phyloP scores from a whole-genome alignment of 2,888 invertebrate species.

The Dolichomitus sp. region DNA sequence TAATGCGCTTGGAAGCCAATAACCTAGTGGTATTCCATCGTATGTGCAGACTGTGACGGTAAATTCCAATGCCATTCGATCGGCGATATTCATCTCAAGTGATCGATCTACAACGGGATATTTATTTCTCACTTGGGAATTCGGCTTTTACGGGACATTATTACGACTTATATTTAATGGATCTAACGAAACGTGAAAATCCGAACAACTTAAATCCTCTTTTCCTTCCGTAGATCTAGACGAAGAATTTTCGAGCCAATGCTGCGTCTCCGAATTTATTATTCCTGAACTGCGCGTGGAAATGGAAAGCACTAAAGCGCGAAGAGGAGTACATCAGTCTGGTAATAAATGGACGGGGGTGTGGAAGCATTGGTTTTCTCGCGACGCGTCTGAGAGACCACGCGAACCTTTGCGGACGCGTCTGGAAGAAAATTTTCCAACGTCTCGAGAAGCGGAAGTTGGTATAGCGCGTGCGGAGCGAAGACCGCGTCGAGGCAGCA shows the following conservation, averaged over 20 bases:
- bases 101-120: constrained; percentile 56
- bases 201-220: constrained; percentile 9
- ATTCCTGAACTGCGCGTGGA: neutral
- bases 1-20: neutral
- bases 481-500: constrained; percentile 34
- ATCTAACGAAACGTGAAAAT: constrained; percentile 58
- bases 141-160: constrained; percentile 51
- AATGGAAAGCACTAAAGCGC: constrained; percentile 17
- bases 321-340: constrained; percentile 16
- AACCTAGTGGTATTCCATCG: neutral
- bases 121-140: constrained; percentile 48
- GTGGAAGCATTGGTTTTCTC: constrained; percentile 43
- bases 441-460: constrained; percentile 48
- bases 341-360: constrained; percentile 53
- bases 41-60: neutral
- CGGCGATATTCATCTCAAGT: neutral
- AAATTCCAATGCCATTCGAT: constrained; percentile 7
- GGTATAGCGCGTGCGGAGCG: constrained; percentile 17
- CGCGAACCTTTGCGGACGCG: constrained; percentile 1
- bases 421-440: constrained; percentile 43
- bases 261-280: constrained; percentile 9
- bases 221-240: neutral
- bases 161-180: constrained; percentile 57
- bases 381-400: constrained; percentile 6
- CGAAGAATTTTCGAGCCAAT: neutral